These are phyloP conservation scores for Tangachromis dhanisi DNA, from an alignment of 2,113 vertebrate species.

Conservation along the genomic window DNA sequence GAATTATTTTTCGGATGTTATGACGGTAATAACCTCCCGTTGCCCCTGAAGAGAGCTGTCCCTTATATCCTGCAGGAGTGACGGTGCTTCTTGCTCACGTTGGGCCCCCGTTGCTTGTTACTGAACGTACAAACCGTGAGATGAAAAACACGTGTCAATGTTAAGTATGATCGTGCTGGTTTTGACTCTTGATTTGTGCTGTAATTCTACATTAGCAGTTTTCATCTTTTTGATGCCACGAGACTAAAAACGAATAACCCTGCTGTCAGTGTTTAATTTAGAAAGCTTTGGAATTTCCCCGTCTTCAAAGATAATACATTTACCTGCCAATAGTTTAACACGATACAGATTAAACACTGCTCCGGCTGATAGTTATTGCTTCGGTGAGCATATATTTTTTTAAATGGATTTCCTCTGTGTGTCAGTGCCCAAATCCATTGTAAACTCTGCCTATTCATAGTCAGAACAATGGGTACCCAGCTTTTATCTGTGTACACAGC, in stretches of 20 bases:
- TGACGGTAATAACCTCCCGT: not conserved
- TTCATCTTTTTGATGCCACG: not conserved
- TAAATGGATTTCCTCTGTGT: slow-evolving; percentile 24
- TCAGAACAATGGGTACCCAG: slow-evolving; percentile 6
- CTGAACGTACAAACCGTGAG: not conserved
- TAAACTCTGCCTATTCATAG: slow-evolving; percentile 15
- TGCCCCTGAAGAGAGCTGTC: not conserved
- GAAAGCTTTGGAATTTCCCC: not conserved
- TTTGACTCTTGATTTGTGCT: too few species aligned
- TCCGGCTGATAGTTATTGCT: not conserved
- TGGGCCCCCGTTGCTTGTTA: not conserved
- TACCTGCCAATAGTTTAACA: not conserved
- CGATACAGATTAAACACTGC: slow-evolving; percentile 2
- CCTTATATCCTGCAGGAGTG: not conserved
- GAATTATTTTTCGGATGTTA: fast-evolving
- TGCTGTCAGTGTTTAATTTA: not conserved
- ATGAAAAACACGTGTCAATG: not conserved
- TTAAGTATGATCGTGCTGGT: not conserved
- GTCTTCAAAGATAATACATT: not conserved
- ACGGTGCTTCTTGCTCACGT: not conserved
- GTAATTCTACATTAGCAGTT: not conserved
- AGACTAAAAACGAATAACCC: not conserved
- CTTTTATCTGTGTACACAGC: slow-evolving; percentile 29
- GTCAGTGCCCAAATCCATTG: not conserved
- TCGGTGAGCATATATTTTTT: not conserved